Conservation (phyloP, 2,888 invertebrate genomes). For the Metopia argyrocephala region DNA sequence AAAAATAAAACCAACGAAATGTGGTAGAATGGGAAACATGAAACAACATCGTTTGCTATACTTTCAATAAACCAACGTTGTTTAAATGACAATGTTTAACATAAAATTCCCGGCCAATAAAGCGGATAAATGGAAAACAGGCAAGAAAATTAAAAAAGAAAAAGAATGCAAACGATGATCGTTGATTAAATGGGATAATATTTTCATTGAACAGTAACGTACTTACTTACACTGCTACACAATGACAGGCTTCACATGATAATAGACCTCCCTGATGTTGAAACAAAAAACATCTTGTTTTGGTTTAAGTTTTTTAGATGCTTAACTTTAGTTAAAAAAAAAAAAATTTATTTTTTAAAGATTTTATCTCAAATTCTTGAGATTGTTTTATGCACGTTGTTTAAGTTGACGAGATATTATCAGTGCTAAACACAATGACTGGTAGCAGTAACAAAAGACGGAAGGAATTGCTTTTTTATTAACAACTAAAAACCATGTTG, state of each 20-base stretch:
- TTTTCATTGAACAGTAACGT: slow-evolving; percentile 24
- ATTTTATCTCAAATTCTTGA: slow-evolving; percentile 47
- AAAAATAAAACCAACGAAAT: no score
- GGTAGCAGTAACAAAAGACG: not conserved
- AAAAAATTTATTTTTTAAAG: slow-evolving; percentile 48
- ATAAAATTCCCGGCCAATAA: slow-evolving; percentile 57
- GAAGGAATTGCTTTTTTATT: not conserved
- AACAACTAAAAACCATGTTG: slow-evolving; percentile 7
- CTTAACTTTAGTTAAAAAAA: slow-evolving; percentile 53
- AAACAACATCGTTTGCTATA: slow-evolving; percentile 61
- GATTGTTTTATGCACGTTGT: not conserved
- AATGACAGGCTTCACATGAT: slow-evolving; percentile 14
- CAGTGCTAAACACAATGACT: slow-evolving; percentile 58
- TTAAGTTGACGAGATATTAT: slow-evolving; percentile 30
- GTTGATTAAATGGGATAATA: not conserved
- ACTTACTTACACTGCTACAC: not conserved
- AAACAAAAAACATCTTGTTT: slow-evolving; percentile 14
- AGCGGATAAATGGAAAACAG: not conserved
- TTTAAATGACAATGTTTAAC: slow-evolving; percentile 28
- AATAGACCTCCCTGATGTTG: slow-evolving; percentile 47
- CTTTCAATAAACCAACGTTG: no score
- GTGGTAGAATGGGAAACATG: no score
- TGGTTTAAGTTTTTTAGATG: not conserved
- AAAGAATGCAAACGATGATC: slow-evolving; percentile 32
- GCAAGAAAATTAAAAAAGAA: slow-evolving; percentile 3